Base-by-base conservation (phyloP, 2,113 vertebrate genomes). In the Sebastes schlegelii region DNA sequence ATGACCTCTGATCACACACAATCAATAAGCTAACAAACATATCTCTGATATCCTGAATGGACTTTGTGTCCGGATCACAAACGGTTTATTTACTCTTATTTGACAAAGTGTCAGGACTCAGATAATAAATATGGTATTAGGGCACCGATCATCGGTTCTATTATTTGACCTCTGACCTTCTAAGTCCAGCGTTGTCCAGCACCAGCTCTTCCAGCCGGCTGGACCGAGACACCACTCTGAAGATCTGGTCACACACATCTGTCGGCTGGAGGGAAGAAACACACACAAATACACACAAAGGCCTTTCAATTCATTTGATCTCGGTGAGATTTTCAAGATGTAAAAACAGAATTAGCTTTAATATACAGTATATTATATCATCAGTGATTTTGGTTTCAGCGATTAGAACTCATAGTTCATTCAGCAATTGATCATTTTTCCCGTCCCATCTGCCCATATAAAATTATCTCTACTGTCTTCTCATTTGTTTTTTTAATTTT, bases 241-340 rank as follows among this genome's bases (percentile, higher is more conserved):
- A 86, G 66, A 99, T 97, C 94, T 99, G 97, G 55, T 99, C 98
- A 65, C 97, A 98, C 89, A 99, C 96, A 70, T 99, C 98, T 68
- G 97, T 66, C 4, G 97, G 94, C 98, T 99, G 80, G 10, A 79
- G 52, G 34, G 34, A 4, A 34, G 34, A 34, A 34, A 66, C 62
- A 64, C 40, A 43, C 40, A 64, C 46, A 57, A 21, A 43, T 52
- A 66, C 63, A 66, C 62, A 77, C 49, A 58, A 40, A 21, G 1
- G 8, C 0, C 19, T 16, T 65, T 16, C 3, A 66, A 61, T 26
- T 45, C 17, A 52, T 6, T 45, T 51, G 2, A 69, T 16, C 8
- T 54, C 34, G 45, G 19, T 8, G 2, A 66, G 21, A 48, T 16
- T 57, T 55, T 26, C 2, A 26, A 26, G 26, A 26, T 26, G 26